Evolutionary conservation across 2,797 vertebrate species (phyloP), one percentile per base, ranked within the genome.

Genomic region (Mycteria americana): DNA sequence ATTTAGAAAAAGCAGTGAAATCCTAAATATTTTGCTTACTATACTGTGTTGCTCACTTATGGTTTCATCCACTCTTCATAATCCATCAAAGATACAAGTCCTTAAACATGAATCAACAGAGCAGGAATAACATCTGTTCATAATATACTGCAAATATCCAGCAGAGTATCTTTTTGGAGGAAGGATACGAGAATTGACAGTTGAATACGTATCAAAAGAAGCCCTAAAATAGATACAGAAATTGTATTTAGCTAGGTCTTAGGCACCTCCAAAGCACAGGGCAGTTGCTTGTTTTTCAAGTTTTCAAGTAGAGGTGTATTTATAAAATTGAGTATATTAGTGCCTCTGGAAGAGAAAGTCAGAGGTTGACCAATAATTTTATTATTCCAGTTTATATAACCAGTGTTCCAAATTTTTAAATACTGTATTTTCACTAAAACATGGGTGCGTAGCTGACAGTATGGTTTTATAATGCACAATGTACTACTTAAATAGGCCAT

Each of bases 41-140:
- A 19, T 59, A 30, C 35, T 79, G 9, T 83, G 74, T 8, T 96
- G 35, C 93, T 96, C 82, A 54, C 7, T 92, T 37, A 21, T 7
- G 59, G 70, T 74, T 88, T 94, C 88, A 93, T 86, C 28, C 11
- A 43, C 60, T 74, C 21, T 90, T 92, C 25, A 67, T 59, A 86
- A 77, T 56, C 48, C 27, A 46, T 48, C 70, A 78, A 57, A 70
- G 35, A 73, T 45, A 56, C 8, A 73, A 76, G 73, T 76, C 37
- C 37, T 73, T 75, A 73, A 95, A 89, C 18, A 35, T 64, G 94
- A 92, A 94, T 74, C 37, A 82, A 70, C 48, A 96, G 78, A 67
- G 77, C 11, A 50, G 67, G 70, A 91, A n/a, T 45, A 95, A 77
- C 59, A 96, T 77, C 80, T 97, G 85, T 89, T 95, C 50, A 33